Conservation (phyloP, 2,797 vertebrate genomes). For the Oreochromis mossambicus region DNA sequence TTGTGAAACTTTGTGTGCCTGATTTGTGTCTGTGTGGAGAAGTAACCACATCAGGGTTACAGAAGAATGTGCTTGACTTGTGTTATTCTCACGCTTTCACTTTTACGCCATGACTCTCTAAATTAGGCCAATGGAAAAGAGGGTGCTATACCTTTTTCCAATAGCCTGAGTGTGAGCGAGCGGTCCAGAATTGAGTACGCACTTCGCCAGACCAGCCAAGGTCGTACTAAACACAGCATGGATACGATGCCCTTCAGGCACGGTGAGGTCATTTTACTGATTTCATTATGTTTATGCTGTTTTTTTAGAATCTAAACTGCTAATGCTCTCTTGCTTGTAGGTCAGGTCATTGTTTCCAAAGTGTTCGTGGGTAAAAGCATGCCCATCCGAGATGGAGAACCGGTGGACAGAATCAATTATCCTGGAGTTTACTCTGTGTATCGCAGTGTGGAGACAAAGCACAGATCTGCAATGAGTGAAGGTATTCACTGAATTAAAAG, state of each 20-base stretch:
- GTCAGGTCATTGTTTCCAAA: slow-evolving; percentile 80
- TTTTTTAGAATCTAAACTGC: neutral
- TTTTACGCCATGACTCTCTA: slow-evolving; percentile 27
- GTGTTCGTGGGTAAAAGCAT: slow-evolving; percentile 80
- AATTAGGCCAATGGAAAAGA: slow-evolving; percentile 63
- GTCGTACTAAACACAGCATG: slow-evolving; percentile 19
- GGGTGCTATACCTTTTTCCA: slow-evolving; percentile 73
- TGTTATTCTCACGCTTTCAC: neutral
- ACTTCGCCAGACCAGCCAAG: slow-evolving; percentile 42
- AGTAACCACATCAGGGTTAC: neutral
- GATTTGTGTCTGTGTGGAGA: neutral
- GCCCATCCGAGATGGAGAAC: slow-evolving; percentile 59
- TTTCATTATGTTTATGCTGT: neutral
- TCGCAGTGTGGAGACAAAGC: slow-evolving; percentile 46
- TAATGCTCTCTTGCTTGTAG: slow-evolving; percentile 45
- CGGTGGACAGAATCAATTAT: slow-evolving; percentile 61
- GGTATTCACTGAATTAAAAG: slow-evolving; percentile 16
- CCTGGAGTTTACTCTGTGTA: slow-evolving; percentile 78
- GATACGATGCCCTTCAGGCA: slow-evolving; percentile 68
- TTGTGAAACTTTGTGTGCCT: neutral
- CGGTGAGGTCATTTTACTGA: slow-evolving; percentile 49
- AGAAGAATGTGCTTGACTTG: neutral
- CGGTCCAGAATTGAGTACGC: slow-evolving; percentile 71
- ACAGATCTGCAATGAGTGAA: slow-evolving; percentile 25
- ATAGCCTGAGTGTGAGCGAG: slow-evolving; percentile 78